Evolutionary conservation across 2,888 invertebrate species (phyloP), one percentile per base, ranked within the genome.

Genomic region (Coecobrya sp.): DNA sequence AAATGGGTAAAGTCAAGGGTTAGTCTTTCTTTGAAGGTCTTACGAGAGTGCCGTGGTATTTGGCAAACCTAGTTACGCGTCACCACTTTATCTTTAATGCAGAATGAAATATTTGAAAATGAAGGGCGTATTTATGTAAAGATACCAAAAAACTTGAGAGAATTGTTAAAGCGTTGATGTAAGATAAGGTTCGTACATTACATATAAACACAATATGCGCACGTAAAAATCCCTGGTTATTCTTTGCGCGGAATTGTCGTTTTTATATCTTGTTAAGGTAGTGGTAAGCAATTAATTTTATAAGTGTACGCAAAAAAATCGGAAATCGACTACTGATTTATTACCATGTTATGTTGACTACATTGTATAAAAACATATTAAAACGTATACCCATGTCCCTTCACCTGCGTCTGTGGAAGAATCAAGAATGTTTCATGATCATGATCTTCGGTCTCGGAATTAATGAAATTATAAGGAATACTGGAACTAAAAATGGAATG

Each of bases 11-110:
- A 22, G 55, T 62, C 27, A 85, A 79, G 62, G 86, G 59, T 42
- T 87, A 76, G 76, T 87, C 87, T 76, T 87, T 87, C 87, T 59
- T 27, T 81, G 42, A 76, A 22, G 87, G 52, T 81, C 79, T 52
- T 30, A 81, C 19, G 79, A 55, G 52, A 49, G 55, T 52, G 79
- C 49, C 76, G 49, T 49, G 79, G 52, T 81, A 10, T 13, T 55
- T 27, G 27, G 27, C 52, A 81, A 52, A 25, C 55, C 27, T 16
- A 81, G 25, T 13, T 59, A 19, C 30, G 52, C 16, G 11, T 22
- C 73, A 19, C 19, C 19, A 73, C 8, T 68, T 42, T 16, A 73
- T 19, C 11, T 8, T 73, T 42, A n/a, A 19, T 19, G 45, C n/a
- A 73, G 68, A 30, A 68, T 36, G 27, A 68, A 68, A 68, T 27